Evolutionary conservation across 1,140 invertebrate genomes (phyloP).

Genomic region (Rhopalosiphum padi): DNA sequence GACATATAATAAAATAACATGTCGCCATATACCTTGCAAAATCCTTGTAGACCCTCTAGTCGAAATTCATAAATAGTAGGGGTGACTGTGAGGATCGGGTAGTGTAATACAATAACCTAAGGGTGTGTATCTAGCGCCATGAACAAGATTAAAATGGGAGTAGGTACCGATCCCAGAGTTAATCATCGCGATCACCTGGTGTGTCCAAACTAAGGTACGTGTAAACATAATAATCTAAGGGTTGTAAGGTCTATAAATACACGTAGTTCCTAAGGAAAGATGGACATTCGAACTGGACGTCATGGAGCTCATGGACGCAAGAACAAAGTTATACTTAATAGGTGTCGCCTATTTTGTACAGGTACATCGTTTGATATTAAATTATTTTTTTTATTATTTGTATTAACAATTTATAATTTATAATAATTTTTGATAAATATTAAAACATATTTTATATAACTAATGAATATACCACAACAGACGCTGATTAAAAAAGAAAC

Average conservation of each 20-base stretch:
- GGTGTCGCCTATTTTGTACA: slow-evolving; percentile 46
- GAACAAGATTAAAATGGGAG: slow-evolving; percentile 54
- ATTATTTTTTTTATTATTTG: background rate
- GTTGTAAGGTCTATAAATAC: slow-evolving; percentile 47
- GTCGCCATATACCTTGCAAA: background rate
- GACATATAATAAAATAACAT: background rate
- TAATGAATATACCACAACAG: background rate
- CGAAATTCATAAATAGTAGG: background rate
- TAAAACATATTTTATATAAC: background rate
- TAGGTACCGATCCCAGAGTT: slow-evolving; percentile 57
- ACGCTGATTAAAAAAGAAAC: background rate
- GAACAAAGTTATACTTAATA: slow-evolving; percentile 50
- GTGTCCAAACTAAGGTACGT: slow-evolving; percentile 14
- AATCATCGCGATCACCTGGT: slow-evolving; percentile 51
- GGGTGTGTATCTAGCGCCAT: slow-evolving; percentile 26
- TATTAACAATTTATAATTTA: too few species aligned
- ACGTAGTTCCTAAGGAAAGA: background rate
- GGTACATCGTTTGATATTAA: background rate
- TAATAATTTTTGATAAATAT: background rate
- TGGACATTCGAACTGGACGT: slow-evolving; percentile 50
- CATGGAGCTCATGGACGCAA: slow-evolving; percentile 48
- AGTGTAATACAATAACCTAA: slow-evolving; percentile 35
- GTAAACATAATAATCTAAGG: slow-evolving; percentile 18
- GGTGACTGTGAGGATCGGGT: background rate
- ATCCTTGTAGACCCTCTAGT: background rate